Percentiles rank a stretch among this genome's conserved stretches.
Evolutionary conservation across 2,797 vertebrate genomes (phyloP).

Genomic region (Menidia menidia): DNA sequence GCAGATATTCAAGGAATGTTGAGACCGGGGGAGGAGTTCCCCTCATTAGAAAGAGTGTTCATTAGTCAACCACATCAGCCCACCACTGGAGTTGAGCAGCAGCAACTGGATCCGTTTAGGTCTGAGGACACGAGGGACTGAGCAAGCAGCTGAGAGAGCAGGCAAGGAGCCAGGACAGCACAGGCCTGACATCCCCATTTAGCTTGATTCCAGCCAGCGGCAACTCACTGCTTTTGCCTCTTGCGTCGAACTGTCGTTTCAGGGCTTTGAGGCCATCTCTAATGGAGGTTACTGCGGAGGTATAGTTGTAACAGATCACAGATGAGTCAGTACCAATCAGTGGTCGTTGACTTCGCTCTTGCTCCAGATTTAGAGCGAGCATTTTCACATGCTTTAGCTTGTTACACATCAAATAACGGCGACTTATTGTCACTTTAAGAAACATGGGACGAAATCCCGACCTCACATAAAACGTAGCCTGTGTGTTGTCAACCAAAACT

Average conservation of each 20-base stretch:
- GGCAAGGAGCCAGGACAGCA: constrained; percentile 75
- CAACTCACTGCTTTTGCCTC: constrained; percentile 48
- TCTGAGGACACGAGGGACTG: constrained; percentile 74
- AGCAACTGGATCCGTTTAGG: constrained; percentile 79
- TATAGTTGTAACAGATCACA: constrained; percentile 30
- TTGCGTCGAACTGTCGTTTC: constrained; percentile 39
- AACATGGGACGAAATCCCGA: too few species aligned
- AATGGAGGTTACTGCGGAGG: constrained; percentile 26
- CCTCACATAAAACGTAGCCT: too few species aligned
- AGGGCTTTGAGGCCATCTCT: constrained; percentile 35
- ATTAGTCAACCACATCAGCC: constrained; percentile 71
- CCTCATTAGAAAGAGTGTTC: constrained; percentile 67
- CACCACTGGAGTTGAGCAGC: constrained; percentile 68
- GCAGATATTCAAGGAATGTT: constrained; percentile 19
- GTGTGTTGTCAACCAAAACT: too few species aligned
- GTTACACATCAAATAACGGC: not conserved
- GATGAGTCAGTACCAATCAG: constrained; percentile 6
- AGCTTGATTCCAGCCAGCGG: constrained; percentile 73
- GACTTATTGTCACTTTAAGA: too few species aligned
- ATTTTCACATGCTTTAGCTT: not conserved
- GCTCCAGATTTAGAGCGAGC: constrained; percentile 4
- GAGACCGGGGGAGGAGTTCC: constrained; percentile 37
- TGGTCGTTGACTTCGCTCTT: not conserved
- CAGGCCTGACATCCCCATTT: constrained; percentile 73
- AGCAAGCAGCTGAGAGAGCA: constrained; percentile 75